These are phyloP conservation scores for Andinoacara biseriatus DNA, from an alignment of 2,113 vertebrate species.

Conservation along the genomic window DNA sequence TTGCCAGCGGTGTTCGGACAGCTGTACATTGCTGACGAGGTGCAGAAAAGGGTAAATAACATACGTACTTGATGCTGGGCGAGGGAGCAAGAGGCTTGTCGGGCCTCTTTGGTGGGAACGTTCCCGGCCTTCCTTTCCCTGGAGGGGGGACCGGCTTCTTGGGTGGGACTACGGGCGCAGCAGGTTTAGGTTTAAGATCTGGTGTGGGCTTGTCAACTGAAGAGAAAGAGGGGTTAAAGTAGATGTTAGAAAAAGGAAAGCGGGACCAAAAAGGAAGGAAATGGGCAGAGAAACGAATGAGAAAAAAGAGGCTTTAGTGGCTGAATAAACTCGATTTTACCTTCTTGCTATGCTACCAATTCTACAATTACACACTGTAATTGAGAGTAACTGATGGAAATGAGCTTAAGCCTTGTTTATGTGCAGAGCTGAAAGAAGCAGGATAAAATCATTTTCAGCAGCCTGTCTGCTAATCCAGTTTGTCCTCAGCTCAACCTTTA, in stretches of 20 bases:
- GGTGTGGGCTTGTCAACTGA: conserved; percentile 84
- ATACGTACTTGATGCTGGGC: conserved; percentile 81
- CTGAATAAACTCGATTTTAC: neutral
- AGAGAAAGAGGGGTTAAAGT: neutral
- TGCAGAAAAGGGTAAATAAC: too few relatives aligned
- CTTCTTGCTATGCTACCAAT: neutral
- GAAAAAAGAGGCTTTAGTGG: neutral
- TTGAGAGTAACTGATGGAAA: neutral
- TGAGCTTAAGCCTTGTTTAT: neutral
- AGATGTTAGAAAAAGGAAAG: neutral
- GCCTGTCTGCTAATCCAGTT: neutral
- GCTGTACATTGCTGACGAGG: neutral
- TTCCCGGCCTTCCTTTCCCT: conserved; percentile 81
- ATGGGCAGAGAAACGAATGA: neutral
- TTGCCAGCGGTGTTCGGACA: too few relatives aligned
- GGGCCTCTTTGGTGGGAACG: conserved; percentile 84
- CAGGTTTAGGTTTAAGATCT: conserved; percentile 90
- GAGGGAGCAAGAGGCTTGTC: conserved; percentile 88
- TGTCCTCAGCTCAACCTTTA: neutral
- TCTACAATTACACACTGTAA: neutral
- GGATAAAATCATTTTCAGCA: neutral
- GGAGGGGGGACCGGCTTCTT: conserved; percentile 91
- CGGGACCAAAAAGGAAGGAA: neutral
- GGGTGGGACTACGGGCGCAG: conserved; percentile 90
- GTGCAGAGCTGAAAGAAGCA: neutral